A percentile compares a stretch with the other conserved stretches of the same genome.
phyloP scores from a whole-genome alignment of 2,113 vertebrate genomes.

The Hemicordylus capensis region DNA sequence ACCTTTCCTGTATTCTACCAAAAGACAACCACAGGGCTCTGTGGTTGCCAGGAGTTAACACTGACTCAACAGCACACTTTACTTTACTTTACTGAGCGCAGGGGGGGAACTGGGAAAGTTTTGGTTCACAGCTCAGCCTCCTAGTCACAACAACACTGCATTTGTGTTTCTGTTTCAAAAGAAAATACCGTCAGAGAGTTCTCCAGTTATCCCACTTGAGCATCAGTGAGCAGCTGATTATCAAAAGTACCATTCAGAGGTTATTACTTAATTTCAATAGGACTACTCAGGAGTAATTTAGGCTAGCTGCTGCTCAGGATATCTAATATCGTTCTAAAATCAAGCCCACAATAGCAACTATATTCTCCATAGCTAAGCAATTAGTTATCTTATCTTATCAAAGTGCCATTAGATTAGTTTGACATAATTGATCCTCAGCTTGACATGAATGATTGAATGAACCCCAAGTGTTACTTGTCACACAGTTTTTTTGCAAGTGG shows the following conservation, averaged over 20 bases:
- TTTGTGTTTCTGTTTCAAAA: background rate
- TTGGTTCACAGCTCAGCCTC: background rate
- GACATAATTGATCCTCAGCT: conserved; percentile 23
- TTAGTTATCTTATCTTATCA: conserved; percentile 31
- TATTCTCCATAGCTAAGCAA: conserved; percentile 19
- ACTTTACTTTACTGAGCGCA: no score
- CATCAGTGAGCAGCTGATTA: background rate
- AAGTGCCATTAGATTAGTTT: conserved; percentile 38
- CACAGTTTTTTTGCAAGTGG: conserved; percentile 30
- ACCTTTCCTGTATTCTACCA: no score
- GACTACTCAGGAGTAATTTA: no score
- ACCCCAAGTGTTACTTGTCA: conserved; percentile 42
- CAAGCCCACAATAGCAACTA: background rate
- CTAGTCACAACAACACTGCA: no score
- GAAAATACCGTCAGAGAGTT: background rate
- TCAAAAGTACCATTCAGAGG: no score
- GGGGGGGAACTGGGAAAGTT: background rate
- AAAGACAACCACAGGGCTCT: no score
- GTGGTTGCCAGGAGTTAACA: no score
- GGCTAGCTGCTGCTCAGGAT: no score
- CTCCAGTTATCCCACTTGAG: background rate
- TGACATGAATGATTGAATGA: conserved; percentile 21
- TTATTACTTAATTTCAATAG: no score
- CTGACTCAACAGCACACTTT: no score
- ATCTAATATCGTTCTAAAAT: conserved; percentile 28